Conservation (phyloP, 2,888 invertebrate species). For the Catocala sponsa region DNA sequence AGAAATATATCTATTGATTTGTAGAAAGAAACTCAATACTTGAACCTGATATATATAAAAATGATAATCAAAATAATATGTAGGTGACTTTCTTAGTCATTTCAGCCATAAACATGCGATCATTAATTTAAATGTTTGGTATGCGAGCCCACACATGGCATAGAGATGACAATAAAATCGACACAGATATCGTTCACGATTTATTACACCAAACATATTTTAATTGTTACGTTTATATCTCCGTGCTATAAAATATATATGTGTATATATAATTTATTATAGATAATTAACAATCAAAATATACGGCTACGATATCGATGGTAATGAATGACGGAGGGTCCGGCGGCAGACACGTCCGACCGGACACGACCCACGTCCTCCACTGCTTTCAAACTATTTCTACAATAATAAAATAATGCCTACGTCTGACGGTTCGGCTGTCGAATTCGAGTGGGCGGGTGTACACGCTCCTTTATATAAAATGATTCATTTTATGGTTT, state of each 20-base stretch:
- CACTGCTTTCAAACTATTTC: slow-evolving; percentile 64
- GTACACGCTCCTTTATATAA: slow-evolving; percentile 60
- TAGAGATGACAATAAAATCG: slow-evolving; percentile 47
- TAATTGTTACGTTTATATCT: slow-evolving; percentile 50
- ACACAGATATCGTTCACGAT: slow-evolving; percentile 46
- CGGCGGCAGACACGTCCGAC: slow-evolving; percentile 75
- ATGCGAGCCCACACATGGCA: slow-evolving; percentile 45
- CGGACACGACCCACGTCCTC: slow-evolving; percentile 76
- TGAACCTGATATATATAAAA: slow-evolving; percentile 21
- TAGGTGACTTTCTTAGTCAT: slow-evolving; percentile 24
- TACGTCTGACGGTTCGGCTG: slow-evolving; percentile 50
- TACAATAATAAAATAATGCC: slow-evolving; percentile 62
- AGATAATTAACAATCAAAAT: slow-evolving; percentile 65
- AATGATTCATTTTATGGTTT: slow-evolving; percentile 62
- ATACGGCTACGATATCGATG: slow-evolving; percentile 61
- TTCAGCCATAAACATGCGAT: slow-evolving; percentile 37
- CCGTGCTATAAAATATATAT: slow-evolving; percentile 37
- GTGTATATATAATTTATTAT: slow-evolving; percentile 43
- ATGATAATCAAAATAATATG: slow-evolving; percentile 33
- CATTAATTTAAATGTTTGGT: slow-evolving; percentile 38
- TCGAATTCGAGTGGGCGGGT: slow-evolving; percentile 55
- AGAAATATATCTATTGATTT: slow-evolving; percentile 11
- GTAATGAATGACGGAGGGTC: slow-evolving; percentile 66
- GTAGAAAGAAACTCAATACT: slow-evolving; percentile 30
- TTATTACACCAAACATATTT: slow-evolving; percentile 53